Evolutionary conservation across 2,888 invertebrate species (phyloP).

Genomic region (Eupeodes luniger): DNA sequence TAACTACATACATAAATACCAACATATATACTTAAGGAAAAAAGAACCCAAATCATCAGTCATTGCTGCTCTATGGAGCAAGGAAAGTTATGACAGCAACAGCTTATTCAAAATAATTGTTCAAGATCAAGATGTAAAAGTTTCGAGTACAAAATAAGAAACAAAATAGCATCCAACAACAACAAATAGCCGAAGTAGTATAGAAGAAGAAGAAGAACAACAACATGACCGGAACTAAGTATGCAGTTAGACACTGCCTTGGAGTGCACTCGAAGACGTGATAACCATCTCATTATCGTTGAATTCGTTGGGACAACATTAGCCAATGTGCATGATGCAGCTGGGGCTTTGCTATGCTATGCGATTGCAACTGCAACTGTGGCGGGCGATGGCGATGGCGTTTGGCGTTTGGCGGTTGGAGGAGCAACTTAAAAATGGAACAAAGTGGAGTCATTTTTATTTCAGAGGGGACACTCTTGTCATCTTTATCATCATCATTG

Average conservation of each 20-base stretch:
- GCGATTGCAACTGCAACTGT: background rate
- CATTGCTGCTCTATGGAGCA: slow-evolving; percentile 44
- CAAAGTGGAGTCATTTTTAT: slow-evolving; percentile 44
- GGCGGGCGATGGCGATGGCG: background rate
- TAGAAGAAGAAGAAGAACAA: background rate
- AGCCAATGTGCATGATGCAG: slow-evolving; percentile 44
- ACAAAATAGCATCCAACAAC: background rate
- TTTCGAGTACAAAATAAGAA: slow-evolving; percentile 26
- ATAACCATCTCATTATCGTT: slow-evolving; percentile 66
- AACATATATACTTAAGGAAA: background rate
- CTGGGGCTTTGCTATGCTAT: background rate
- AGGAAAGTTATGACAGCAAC: slow-evolving; percentile 71
- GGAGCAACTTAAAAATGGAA: slow-evolving; percentile 61
- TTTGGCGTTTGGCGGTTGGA: background rate
- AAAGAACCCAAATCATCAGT: slow-evolving; percentile 63
- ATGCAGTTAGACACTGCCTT: slow-evolving; percentile 59
- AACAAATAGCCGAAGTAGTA: slow-evolving; percentile 1
- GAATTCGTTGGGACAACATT: slow-evolving; percentile 10
- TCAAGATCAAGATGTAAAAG: slow-evolving; percentile 71
- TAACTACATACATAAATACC: background rate
- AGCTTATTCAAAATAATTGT: slow-evolving; percentile 65
- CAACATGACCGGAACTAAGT: slow-evolving; percentile 70
- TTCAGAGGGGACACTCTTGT: slow-evolving; percentile 40
- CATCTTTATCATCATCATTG: slow-evolving; percentile 69
- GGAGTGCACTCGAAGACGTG: slow-evolving; percentile 70